These are phyloP conservation scores for Chunga burmeisteri DNA, from an alignment of 2,113 vertebrate species.

Conservation along the genomic window DNA sequence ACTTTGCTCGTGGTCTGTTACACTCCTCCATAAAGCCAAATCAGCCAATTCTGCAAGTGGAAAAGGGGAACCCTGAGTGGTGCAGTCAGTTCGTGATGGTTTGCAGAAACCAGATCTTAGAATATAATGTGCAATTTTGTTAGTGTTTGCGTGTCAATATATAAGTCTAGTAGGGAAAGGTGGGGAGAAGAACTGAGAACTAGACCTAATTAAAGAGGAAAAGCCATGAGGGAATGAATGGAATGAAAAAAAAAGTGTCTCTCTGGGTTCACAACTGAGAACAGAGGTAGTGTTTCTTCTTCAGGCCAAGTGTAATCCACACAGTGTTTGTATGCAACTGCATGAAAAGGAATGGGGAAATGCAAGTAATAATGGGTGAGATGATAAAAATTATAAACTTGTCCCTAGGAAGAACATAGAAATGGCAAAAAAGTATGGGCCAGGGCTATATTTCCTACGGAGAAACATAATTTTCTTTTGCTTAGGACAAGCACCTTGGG, in stretches of 20 bases:
- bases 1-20: not conserved
- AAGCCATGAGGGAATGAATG: not conserved
- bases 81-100: not conserved
- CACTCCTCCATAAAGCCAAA: not conserved
- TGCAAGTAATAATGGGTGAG: not conserved
- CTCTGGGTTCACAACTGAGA: not conserved
- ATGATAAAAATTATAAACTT: not conserved
- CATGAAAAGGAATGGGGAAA: not conserved
- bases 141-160: fast-evolving
- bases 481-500: not conserved
- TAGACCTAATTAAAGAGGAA: not conserved
- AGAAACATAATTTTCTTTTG: not conserved
- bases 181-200: not conserved
- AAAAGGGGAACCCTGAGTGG: not conserved
- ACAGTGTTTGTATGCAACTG: not conserved
- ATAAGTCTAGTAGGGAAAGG: not conserved
- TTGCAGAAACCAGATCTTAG: not conserved
- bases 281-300: not conserved
- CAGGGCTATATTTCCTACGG: fast-evolving
- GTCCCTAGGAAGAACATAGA: not conserved
- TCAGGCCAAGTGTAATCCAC: not conserved
- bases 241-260: not conserved
- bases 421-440: not conserved
- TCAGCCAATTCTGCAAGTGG: not conserved
- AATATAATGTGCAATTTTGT: not conserved